Evolutionary conservation across 2,113 vertebrate species (phyloP), one percentile per base, ranked within the genome.

Genomic region (Notothenia rossii): DNA sequence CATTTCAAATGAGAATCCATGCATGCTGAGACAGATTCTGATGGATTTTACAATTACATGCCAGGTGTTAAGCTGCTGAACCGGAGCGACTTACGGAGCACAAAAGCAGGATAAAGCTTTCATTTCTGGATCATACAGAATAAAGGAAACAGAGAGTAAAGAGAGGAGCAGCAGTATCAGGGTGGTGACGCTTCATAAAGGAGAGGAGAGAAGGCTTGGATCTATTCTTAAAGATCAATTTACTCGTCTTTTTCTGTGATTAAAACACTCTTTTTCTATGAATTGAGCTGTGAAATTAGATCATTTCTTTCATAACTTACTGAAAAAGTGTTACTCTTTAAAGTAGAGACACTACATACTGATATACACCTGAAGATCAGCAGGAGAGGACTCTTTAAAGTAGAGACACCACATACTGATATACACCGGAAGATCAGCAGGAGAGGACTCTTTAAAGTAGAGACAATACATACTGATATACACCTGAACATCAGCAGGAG

Each of bases 1-100:
- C 46, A 77, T 77, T 81, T 76, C 45, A 77, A 53, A 81, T 77
- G 53, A 72, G 40, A 79, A 15, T 29, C 72, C 14, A 71, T 48
- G 50, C 50, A 70, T 79, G 50, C 43, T 36, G 45, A 69, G 54
- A 17, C 56, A 33, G 45, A 29, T 40, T 46, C 43, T 79, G 60
- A n/a, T 17, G 14, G 54, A 53, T 60, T 17, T 77, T 46, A 72
- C 14, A 75, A 50, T 64, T 60, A 22, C 15, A 45, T 29, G 22
- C n/a, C 11, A 66, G 36, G 48, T 33, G 65, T 77, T 61, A 73
- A 45, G 46, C 65, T 51, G 40, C 29, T 81, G 13, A 59, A 64
- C 14, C 70, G 49, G 40, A 33, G 17, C 0, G 0, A 56, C 22
- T 54, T 9, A 56, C 17, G 22, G n/a, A 62, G 18, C 17, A 51